Percentiles rank a stretch among this genome's conserved stretches.
Evolutionary conservation across 2,113 vertebrate species (phyloP).

Genomic region (Ivindomyrus marchei): DNA sequence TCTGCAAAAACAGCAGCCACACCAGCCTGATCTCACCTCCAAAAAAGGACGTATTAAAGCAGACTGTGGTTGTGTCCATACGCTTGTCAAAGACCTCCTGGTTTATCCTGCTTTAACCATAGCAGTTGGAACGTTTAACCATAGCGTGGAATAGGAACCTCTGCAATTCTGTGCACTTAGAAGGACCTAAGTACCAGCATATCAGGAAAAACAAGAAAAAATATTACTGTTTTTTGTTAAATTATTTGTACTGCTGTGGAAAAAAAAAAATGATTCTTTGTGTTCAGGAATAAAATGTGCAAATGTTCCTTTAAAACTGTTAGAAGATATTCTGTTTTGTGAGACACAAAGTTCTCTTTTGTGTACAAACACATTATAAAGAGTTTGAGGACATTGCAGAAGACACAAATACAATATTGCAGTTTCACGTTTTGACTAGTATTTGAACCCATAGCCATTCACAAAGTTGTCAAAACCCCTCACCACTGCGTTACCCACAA

Average conservation of each 20-base stretch:
- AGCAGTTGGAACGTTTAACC: not conserved
- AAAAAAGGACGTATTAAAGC: not conserved
- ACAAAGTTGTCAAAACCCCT: not conserved
- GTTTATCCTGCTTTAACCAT: not conserved
- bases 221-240: not conserved
- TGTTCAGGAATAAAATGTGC: not conserved
- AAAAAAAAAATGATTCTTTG: not conserved
- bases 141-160: not conserved
- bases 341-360: not conserved
- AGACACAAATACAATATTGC: not conserved
- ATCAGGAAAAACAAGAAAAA: not conserved
- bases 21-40: not conserved
- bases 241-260: not conserved
- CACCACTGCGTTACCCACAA: not conserved
- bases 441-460: not conserved
- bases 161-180: not conserved
- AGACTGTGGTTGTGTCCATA: not conserved
- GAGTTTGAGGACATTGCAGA: not conserved
- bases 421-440: not conserved
- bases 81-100: not conserved
- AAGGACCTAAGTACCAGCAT: not conserved
- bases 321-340: not conserved
- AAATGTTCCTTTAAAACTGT: not conserved
- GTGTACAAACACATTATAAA: not conserved
- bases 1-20: too few species aligned